A percentile compares a stretch with the other conserved stretches of the same genome.
Conservation (phyloP, 2,797 vertebrate species). For the Tragopan temminckii region DNA sequence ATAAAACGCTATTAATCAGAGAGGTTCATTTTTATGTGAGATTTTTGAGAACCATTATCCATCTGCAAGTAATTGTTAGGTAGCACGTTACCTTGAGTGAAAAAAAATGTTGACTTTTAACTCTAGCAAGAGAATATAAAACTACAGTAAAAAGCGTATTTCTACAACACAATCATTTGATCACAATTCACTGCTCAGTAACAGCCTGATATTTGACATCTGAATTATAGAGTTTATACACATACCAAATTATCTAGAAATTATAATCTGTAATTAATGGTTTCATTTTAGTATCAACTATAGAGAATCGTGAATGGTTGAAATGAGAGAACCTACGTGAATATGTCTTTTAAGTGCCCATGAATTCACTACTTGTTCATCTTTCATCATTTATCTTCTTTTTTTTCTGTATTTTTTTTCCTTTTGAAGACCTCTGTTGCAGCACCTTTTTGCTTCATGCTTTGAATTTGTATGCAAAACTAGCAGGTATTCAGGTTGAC, state of each 20-base stretch:
- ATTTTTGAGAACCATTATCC: background rate
- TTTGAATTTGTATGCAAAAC: background rate
- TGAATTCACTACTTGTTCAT: background rate
- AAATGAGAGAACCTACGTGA: background rate
- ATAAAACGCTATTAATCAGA: conserved; percentile 43
- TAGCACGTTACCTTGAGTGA: background rate
- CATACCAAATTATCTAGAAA: conserved; percentile 6
- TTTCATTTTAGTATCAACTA: conserved; percentile 13
- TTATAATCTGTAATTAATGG: conserved; percentile 21
- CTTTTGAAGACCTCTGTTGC: background rate
- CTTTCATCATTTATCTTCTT: background rate
- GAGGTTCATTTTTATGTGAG: background rate
- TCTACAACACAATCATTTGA: conserved; percentile 4
- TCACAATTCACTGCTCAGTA: background rate
- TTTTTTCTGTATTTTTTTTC: background rate
- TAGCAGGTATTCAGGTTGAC: background rate
- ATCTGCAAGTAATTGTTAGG: conserved; percentile 4
- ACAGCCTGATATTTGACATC: background rate
- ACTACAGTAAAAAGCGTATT: conserved; percentile 21
- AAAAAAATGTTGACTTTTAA: conserved; percentile 39
- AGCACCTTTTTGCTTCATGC: background rate
- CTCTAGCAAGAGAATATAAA: conserved; percentile 15
- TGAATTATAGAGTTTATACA: conserved; percentile 7
- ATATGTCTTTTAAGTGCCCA: background rate
- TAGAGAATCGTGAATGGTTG: background rate